Conservation (phyloP, 2,888 invertebrate species). For the Acanthosepion pharaonis region DNA sequence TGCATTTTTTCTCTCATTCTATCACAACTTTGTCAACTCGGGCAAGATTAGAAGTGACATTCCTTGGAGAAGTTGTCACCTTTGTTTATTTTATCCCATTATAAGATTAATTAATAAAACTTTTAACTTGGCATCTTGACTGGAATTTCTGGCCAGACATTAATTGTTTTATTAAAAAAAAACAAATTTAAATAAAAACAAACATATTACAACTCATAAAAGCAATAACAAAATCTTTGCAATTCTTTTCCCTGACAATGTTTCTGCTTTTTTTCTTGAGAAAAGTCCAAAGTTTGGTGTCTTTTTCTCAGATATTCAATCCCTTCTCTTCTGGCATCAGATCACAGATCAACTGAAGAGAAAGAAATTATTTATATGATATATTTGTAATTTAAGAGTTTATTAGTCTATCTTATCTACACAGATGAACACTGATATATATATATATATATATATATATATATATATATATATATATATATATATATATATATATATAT, state of each 20-base stretch:
- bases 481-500: too few relatives aligned
- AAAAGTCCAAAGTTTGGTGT: background rate
- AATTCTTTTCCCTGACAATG: too few relatives aligned
- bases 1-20: too few relatives aligned
- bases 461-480: too few relatives aligned
- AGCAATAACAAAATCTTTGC: background rate
- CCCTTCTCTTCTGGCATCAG: too few relatives aligned
- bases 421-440: too few relatives aligned
- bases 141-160: background rate
- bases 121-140: background rate
- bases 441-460: too few relatives aligned
- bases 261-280: background rate
- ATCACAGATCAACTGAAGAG: too few relatives aligned
- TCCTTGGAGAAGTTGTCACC: background rate
- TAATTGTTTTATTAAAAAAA: background rate
- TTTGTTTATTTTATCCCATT: background rate
- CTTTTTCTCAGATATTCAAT: background rate
- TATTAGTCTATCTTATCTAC: too few relatives aligned
- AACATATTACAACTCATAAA: background rate
- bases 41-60: background rate
- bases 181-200: background rate
- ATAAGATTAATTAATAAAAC: background rate
- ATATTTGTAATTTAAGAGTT: too few relatives aligned
- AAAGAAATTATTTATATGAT: too few relatives aligned
- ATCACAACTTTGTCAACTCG: too few relatives aligned